Percentiles rank a stretch among this genome's conserved stretches.
These are phyloP conservation scores for Leucophora obtusa DNA, from an alignment of 2,888 invertebrate genomes.

Conservation along the genomic window DNA sequence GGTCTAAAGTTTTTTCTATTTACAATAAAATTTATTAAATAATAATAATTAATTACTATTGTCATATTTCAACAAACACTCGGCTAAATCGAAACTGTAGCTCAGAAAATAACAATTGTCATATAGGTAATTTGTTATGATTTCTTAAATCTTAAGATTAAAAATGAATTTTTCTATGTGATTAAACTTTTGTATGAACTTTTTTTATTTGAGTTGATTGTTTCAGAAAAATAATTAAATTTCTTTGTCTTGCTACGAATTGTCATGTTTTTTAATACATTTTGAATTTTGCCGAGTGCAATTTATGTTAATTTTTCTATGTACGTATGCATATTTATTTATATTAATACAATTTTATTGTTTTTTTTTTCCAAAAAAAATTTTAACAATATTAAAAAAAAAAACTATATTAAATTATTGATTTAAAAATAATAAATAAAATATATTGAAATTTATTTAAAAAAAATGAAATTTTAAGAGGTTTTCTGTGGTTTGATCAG, in stretches of 20 bases:
- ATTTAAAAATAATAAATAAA: not conserved
- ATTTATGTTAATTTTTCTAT: not conserved
- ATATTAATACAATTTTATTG: not conserved
- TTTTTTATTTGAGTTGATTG: not conserved
- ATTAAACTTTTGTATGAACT: too few species aligned
- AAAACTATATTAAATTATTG: not conserved
- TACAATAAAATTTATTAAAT: constrained; percentile 36
- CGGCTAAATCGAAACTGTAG: not conserved
- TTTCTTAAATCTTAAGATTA: not conserved
- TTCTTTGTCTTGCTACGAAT: too few species aligned
- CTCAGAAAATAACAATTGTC: not conserved
- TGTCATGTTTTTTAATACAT: too few species aligned
- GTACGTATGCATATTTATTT: not conserved
- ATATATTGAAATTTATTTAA: constrained; percentile 7
- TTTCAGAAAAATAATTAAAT: too few species aligned
- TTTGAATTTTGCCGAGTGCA: not conserved
- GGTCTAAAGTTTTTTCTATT: constrained; percentile 57
- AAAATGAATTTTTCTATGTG: too few species aligned
- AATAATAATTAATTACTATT: not conserved
- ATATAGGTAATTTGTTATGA: not conserved
- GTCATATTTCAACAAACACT: not conserved
- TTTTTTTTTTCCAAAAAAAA: not conserved
- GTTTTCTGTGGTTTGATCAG: constrained; percentile 19
- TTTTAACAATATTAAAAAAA: not conserved
- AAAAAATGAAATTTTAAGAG: constrained; percentile 8